Base-by-base conservation (phyloP, 2,113 vertebrate genomes). In the Rhinoderma darwinii region DNA sequence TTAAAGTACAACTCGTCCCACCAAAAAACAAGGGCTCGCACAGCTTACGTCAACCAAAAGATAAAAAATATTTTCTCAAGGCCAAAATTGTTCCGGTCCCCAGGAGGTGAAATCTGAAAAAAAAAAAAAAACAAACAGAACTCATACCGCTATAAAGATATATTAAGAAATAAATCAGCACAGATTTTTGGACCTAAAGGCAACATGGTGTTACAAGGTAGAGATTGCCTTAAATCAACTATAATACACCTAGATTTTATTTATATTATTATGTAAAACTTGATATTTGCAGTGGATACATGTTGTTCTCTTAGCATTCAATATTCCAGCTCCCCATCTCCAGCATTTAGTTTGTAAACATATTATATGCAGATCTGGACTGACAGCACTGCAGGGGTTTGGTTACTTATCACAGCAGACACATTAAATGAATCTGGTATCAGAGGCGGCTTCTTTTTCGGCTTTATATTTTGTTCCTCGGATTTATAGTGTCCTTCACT, bases 401-500 rank as follows among this genome's bases (percentile, higher is more conserved):
- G 51, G 5, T 39, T 81, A 43, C 39, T 81, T 81, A 41, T 37
- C 78, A 41, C 78, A 81, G 78, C 22, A 81, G 51, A 80, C 10
- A 80, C 51, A 59, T 25, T 39, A 63, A n/a, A 81, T 39, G 50
- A 27, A 25, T 81, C 37, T 63, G 78, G 22, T 81, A 61, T 39
- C 54, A 81, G 56, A 41, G 12, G 37, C 35, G 7, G 22, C 54
- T 43, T 61, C 30, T 35, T 63, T n/a, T 30, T 15, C 78, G 15
- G 51, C 39, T n/a, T 81, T 59, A 41, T 59, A 25, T 56, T 80
- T 56, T 37, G 14, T 43, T n/a, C 35, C 22, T 41, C 37, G 43
- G 78, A 81, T 81, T 81, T 81, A 81, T 81, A 30, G 78, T 25
- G 14, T 81, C 78, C 78, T 63, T 81, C 78, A 81, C 7, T 61